Evolutionary conservation across 2,797 vertebrate genomes (phyloP).

Genomic region (Podargus strigoides): DNA sequence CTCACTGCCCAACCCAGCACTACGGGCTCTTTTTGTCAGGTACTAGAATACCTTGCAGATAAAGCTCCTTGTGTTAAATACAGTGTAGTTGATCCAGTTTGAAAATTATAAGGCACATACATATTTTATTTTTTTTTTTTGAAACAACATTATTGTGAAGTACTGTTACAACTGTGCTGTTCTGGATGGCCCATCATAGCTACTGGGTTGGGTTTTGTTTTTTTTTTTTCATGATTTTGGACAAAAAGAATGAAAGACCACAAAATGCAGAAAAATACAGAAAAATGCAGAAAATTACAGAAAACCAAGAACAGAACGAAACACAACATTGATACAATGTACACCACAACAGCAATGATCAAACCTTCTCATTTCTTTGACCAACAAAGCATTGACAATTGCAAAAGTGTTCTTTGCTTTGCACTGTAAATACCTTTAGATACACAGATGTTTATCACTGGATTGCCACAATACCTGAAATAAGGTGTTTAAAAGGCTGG

Average conservation of each 20-base stretch:
- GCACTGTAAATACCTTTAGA: neutral
- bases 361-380: neutral
- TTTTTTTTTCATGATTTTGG: neutral
- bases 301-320: neutral
- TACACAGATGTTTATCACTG: neutral
- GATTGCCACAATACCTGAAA: conserved; percentile 6
- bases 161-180: neutral
- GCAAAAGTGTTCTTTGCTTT: neutral
- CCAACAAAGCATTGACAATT: neutral
- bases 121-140: neutral
- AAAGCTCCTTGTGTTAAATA: conserved; percentile 34
- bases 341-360: neutral
- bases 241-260: neutral
- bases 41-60: conserved; percentile 15
- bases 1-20: conserved; percentile 42
- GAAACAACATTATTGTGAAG: neutral
- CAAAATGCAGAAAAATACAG: neutral
- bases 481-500: no score
- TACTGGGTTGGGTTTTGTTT: neutral
- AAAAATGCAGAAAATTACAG: neutral
- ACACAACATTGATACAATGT: neutral
- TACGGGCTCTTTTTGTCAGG: neutral
- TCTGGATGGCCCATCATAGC: neutral
- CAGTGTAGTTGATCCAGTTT: conserved; percentile 46
- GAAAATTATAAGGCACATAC: conserved; percentile 63